Base-by-base conservation (phyloP, 1,140 invertebrate species). In the Procambarus virginalis region DNA sequence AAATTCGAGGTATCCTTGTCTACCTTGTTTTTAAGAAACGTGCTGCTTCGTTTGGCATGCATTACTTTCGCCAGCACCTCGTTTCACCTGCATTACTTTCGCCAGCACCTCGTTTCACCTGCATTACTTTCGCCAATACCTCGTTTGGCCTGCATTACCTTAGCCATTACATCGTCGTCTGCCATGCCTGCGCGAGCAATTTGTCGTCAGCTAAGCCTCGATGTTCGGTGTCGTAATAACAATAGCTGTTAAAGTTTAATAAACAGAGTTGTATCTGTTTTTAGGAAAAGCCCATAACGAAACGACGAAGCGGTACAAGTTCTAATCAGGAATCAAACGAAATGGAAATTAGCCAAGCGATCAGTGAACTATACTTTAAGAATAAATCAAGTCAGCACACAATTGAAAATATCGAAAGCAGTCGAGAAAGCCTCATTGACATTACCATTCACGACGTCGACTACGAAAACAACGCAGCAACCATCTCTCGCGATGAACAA, bases 201-300 rank as follows among this genome's bases (percentile, higher is more conserved):
- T 70, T 73, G 68, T 22, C 46, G 46, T 73, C 46, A 34, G 77
- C 34, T 70, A 34, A 70, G 6, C 48, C 78, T 87, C 79, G 86
- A 34, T 87, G 86, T 87, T 87, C 78, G 85, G 46, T 87, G 85
- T 87, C 77, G 75, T 81, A 20, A 80, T 51, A 84, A 68, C 34
- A 46, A n/a, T 12, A 68, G n/a, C 34, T 73, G 3, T 68, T 8
- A 73, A 73, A 22, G 60, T 73, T 34, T 73, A 34, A 73, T 73
- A 22, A 73, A 73, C 76, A 60, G 55, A n/a, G 4, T 14, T 86
- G 55, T 77, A 5, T 83, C 34, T 78, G 46, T 84, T 55, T 89
- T 77, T 89, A 84, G 81, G 81, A 78, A 77, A 84, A 84, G 73
- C 51, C 81, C 46, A 76, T 78, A 68, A 46, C 81, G 64, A 83